Base-by-base conservation (phyloP, 2,113 vertebrate species). In the Mus spicilegus region DNA sequence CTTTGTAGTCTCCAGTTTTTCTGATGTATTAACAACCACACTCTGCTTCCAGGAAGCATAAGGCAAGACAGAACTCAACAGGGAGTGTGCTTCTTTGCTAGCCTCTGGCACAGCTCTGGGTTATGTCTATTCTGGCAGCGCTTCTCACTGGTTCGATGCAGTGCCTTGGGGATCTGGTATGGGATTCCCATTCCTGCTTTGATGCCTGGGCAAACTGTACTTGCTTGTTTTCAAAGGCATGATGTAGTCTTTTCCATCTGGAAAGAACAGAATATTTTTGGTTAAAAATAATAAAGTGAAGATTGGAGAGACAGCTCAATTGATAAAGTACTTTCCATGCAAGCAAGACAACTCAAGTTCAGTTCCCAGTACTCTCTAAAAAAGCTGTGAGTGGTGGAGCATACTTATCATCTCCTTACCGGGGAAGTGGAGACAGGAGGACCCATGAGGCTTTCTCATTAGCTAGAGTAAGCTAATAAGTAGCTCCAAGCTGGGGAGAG, bases 21-120 rank as follows among this genome's bases (percentile, higher is more conserved):
- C 69, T 94, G 82, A 96, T 94, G 54, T 77, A 85, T 95, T 95
- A 95, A 77, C 90, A 97, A 84, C 46, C 33, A 84, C 85, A 87
- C 7, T 78, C 17, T 16, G 63, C 70, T 94, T 95, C 81, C 63
- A 92, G 54, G 86, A 91, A 92, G 19, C 77, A 84, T 3, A 69
- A 95, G 49, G 33, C 89, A 95, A 78, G 67, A 73, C 36, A 73
- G 87, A 88, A 86, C 42, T 85, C 89, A 88, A 63, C 30, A 63
- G 80, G 81, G 75, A 81, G 84, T 36, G 24, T 16, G 30, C 28
- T 33, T 85, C 80, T 36, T 30, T 0, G 14, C 22, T 65, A 91
- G 95, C 89, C 61, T 72, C 67, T 69, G 90, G 88, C 86, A 46
- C 0, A 16, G 61, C 94, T 91, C 49, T 82, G 78, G 78, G 94